Base-by-base conservation (phyloP, 2,888 invertebrate genomes). In the Ptychoptera albimana region DNA sequence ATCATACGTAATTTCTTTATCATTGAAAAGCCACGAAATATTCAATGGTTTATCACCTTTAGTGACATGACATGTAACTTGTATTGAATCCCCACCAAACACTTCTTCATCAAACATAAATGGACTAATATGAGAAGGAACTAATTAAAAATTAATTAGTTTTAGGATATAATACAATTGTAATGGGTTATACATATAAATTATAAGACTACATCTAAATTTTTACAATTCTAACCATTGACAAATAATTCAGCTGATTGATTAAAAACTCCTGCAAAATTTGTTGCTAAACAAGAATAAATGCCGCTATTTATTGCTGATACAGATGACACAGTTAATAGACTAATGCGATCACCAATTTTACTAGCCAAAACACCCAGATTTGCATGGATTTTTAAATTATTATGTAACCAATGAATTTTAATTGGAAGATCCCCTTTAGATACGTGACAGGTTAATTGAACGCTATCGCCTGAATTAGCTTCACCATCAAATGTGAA, bases 401-500 rank as follows among this genome's bases (percentile, higher is more conserved):
- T 56, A 43, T 60, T 63, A 43, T 59, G 60, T 8, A 69, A 69
- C 84, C 84, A 85, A 40, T 69, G 66, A 35, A 84, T 74, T 46
- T 72, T 71, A 36, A 82, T 64, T 2, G 82, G 82, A 13, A 66
- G 59, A 57, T 80, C 80, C 30, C 80, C 77, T 53, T 73, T 72
- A 51, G 71, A 66, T 51, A 75, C 70, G 45, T 72, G 70, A 53
- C 77, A 77, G 46, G 71, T 69, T 34, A 74, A 62, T 45, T 72
- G 71, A 41, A 73, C 68, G 57, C 72, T 70, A 56, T 82, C 80
- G 46, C 80, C 82, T 46, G 79, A 77, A 60, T 77, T 79, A 50
- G 79, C 73, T 54, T 79, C 77, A 45, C 79, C 78, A 51, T 79
- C 81, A 56, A 82, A 79, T 52, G 72, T 70, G 59, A 82, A 77